Evolutionary conservation across 2,797 vertebrate genomes (phyloP), one percentile per base, ranked within the genome.

Genomic region (Oreochromis grahami): DNA sequence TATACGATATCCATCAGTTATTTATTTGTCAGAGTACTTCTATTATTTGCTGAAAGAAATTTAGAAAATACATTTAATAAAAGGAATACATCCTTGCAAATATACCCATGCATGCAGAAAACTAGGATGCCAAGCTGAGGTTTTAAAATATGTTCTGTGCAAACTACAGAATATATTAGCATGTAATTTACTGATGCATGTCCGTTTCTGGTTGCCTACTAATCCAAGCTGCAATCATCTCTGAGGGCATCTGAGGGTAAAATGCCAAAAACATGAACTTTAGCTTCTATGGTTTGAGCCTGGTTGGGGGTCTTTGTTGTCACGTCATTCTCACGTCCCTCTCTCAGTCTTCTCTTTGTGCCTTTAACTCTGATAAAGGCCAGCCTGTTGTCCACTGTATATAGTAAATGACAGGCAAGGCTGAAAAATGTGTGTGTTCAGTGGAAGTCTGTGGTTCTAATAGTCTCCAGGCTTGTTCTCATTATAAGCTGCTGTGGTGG

Each of bases 401-500:
- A 84, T 65, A 80, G 72, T 45, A 78, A 32, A 65, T 52, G 72
- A 78, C 77, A 45, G 19, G 83, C 76, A 88, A 84, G 52, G 68
- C 53, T 60, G 77, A 84, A 78, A 84, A 80, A 55, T 82, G 65
- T 76, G 83, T 43, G 6, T 24, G 24, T 86, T 70, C 52, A 9
- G 87, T 81, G 76, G 60, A 77, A 50, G 83, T 43, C 34, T 48
- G 52, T 77, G 24, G 84, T 85, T 82, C 89, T 52, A 84, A 76
- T 70, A 76, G 83, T 70, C 79, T 78, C 80, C 58, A 58, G 56
- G 63, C 79, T 60, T 79, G 65, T 78, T 86, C 85, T 81, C 34
- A 26, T 87, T 76, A 83, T 41, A 76, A 74, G 88, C 86, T 88
- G 82, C 86, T 83, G 87, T 78, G 76, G 86, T 88, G 82, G 83